Percentiles rank a stretch among this genome's conserved stretches.
These are phyloP conservation scores for Odocoileus hemionus DNA, from an alignment of 2,113 vertebrate species.

Conservation along the genomic window DNA sequence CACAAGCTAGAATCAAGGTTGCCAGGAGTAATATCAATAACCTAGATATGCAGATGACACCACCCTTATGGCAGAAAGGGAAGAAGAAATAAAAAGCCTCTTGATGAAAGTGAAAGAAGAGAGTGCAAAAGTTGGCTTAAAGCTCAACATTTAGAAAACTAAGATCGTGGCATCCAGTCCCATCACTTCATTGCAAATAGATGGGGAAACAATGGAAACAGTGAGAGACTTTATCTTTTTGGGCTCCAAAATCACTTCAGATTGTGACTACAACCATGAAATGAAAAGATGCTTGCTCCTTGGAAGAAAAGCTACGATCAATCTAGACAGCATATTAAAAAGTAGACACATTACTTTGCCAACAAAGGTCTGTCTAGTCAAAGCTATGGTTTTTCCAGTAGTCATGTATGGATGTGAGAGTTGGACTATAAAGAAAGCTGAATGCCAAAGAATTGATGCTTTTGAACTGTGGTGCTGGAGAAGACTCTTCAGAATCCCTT, in stretches of 20 bases:
- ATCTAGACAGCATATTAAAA: not conserved
- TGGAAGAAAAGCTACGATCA: not conserved
- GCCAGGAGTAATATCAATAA: not conserved
- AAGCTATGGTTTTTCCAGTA: not conserved
- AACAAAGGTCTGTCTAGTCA: not conserved
- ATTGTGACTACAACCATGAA: not conserved
- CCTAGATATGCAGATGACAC: not conserved
- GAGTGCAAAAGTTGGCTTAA: not conserved
- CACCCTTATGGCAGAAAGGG: not conserved
- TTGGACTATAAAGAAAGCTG: not conserved
- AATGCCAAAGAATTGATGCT: rapidly evolving
- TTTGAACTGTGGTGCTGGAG: not conserved
- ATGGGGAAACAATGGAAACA: not conserved
- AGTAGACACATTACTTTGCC: not conserved
- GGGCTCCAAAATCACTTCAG: not conserved
- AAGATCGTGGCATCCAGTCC: not conserved
- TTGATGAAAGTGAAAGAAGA: not conserved
- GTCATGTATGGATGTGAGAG: not conserved
- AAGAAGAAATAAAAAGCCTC: not conserved
- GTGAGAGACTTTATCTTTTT: not conserved
- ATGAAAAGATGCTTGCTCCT: not conserved
- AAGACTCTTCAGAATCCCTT: not conserved
- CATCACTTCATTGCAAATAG: not conserved
- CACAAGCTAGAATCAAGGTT: not conserved
- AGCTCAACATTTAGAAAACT: not conserved